phyloP scores from a whole-genome alignment of 2,888 invertebrate species.

The Conchocele bisecta region DNA sequence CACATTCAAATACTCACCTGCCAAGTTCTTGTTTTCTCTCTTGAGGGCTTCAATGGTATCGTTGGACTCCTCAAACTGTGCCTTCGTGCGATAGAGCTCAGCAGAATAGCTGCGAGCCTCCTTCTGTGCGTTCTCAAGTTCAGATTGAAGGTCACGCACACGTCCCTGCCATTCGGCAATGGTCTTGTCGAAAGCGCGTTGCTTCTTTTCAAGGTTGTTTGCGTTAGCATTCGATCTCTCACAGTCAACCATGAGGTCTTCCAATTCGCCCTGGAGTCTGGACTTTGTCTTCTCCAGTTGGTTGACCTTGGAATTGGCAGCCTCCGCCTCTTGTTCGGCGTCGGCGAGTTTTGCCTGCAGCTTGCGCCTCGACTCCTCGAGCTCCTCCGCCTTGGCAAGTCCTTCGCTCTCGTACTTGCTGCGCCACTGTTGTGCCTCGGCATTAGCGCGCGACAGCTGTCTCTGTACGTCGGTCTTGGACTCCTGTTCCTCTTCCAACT shows the following conservation, averaged over 20 bases:
- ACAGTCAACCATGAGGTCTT: slow-evolving; percentile 98
- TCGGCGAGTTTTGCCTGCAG: slow-evolving; percentile 97
- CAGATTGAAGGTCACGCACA: slow-evolving; percentile 92
- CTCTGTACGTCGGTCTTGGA: slow-evolving; percentile 99
- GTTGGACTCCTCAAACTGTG: slow-evolving; percentile 97
- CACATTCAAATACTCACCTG: slow-evolving; percentile 83
- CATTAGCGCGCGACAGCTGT: slow-evolving; percentile 99
- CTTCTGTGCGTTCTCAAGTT: slow-evolving; percentile 99
- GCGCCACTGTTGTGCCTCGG: slow-evolving; percentile 98
- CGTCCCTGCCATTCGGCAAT: slow-evolving; percentile 99
- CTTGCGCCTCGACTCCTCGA: slow-evolving; percentile 84
- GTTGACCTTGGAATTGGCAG: slow-evolving; percentile 97
- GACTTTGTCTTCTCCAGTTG: slow-evolving; percentile 99
- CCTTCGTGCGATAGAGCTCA: slow-evolving; percentile 99
- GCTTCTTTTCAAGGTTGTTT: slow-evolving; percentile 98
- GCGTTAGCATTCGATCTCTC: slow-evolving; percentile 89
- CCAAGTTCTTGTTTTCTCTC: slow-evolving; percentile 99
- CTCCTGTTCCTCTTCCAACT: slow-evolving; percentile 99
- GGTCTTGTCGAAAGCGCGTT: slow-evolving; percentile 99
- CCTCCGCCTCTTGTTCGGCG: slow-evolving; percentile 98
- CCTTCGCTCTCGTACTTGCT: slow-evolving; percentile 97
- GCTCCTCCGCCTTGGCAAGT: slow-evolving; percentile 85
- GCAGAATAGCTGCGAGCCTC: slow-evolving; percentile 99
- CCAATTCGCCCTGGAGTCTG: slow-evolving; percentile 97
- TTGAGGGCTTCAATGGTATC: slow-evolving; percentile 98